Evolutionary conservation across 2,888 invertebrate genomes (phyloP).

Genomic region (Neelides folsomi): DNA sequence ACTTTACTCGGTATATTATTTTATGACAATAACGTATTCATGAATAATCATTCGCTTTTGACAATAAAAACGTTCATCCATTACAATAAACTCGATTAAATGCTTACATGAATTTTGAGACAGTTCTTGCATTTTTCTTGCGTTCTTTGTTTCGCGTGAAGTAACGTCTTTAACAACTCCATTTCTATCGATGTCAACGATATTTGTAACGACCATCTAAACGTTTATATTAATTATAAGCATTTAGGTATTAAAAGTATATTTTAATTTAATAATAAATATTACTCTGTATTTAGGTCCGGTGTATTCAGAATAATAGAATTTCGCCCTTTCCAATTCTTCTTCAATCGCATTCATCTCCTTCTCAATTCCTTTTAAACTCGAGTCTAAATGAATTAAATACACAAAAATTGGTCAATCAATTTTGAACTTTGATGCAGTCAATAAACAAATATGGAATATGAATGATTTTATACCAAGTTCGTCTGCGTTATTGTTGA

Average conservation of each 20-base stretch:
- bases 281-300: constrained; percentile 2
- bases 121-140: neutral
- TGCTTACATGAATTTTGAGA: too few species aligned
- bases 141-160: neutral
- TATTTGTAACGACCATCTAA: constrained; percentile 11
- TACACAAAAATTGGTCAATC: too few species aligned
- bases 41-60: too few species aligned
- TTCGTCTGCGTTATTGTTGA: too few species aligned
- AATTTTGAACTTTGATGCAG: neutral
- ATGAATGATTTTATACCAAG: too few species aligned
- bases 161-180: constrained; percentile 4
- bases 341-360: constrained; percentile 6
- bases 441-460: too few species aligned
- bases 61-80: too few species aligned
- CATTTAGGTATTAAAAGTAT: neutral
- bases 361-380: neutral
- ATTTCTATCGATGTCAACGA: constrained; percentile 14
- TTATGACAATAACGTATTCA: too few species aligned
- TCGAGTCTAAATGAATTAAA: too few species aligned
- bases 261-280: neutral
- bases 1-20: too few species aligned
- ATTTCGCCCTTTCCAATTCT: constrained; percentile 6
- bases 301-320: constrained; percentile 5
- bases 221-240: neutral
- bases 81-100: too few species aligned